A percentile compares a stretch with the other conserved stretches of the same genome.
phyloP scores from a whole-genome alignment of 1,140 invertebrate species.

The Platyscapa corneri region DNA sequence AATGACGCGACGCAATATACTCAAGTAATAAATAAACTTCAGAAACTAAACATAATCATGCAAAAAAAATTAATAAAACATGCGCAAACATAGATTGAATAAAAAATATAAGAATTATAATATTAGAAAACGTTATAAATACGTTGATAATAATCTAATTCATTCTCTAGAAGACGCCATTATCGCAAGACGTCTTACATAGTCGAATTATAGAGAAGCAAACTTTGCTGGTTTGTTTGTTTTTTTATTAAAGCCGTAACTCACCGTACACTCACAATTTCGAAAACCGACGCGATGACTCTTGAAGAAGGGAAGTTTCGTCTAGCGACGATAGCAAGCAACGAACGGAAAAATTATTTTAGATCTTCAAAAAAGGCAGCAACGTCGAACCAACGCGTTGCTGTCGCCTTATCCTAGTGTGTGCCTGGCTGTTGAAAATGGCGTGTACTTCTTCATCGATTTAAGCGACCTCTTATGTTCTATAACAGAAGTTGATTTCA shows the following conservation, averaged over 20 bases:
- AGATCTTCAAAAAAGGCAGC: neutral
- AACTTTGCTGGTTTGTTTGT: conserved; percentile 21
- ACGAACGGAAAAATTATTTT: neutral
- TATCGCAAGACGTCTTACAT: neutral
- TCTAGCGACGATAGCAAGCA: neutral
- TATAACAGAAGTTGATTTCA: neutral
- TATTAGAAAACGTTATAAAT: neutral
- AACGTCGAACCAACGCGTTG: neutral
- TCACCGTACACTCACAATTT: conserved; percentile 37
- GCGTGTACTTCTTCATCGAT: conserved; percentile 30
- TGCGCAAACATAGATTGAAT: neutral
- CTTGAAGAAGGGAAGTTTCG: neutral
- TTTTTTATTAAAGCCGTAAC: conserved; percentile 29
- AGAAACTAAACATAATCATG: neutral
- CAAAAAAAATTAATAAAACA: neutral
- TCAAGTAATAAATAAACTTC: neutral
- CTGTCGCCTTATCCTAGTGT: conserved; percentile 11
- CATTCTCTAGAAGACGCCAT: conserved; percentile 3
- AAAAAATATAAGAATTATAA: neutral
- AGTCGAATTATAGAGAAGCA: conserved; percentile 14
- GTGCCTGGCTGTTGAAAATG: conserved; percentile 5
- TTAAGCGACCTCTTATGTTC: neutral
- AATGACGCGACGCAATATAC: conserved; percentile 8
- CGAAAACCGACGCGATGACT: conserved; percentile 8
- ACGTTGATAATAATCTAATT: neutral